Evolutionary conservation across 2,113 vertebrate species (phyloP), one percentile per base, ranked within the genome.

Genomic region (Phrynocephalus versicolor): DNA sequence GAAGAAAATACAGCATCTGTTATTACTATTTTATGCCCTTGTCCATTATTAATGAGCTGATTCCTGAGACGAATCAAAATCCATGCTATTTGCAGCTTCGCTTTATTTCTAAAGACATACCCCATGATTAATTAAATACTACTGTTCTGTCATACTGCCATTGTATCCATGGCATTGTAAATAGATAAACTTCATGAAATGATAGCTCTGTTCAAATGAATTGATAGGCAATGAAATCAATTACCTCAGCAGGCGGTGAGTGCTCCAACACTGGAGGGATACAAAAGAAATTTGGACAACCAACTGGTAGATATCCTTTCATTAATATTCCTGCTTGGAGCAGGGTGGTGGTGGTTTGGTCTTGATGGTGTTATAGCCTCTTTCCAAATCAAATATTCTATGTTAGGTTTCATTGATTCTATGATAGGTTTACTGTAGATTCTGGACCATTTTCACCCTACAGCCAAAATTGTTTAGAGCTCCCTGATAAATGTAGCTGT

Each of bases 51-150:
- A 91, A 95, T 92, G 87, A 92, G 72, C 81, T 79, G 78, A 80
- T 93, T 94, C 91, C 90, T 93, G 90, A 85, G 88, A 89, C 93
- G 55, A 89, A 85, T 87, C 90, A 90, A 92, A 89, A 93, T 91
- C 91, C 93, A 85, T 92, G 91, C 90, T 88, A 89, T 89, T 87
- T 93, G 80, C 89, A 77, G 81, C 83, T 81, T 90, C 87, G 88
- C 0, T 14, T 84, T 90, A 92, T 85, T 92, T 95, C 92, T 93
- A 92, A 95, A 84, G 80, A 91, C 85, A 12, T 86, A 35, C 75
- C 73, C 92, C 60, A 93, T 95, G 92, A 92, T 93, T 95, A 93
- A 93, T 95, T 93, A 93, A 94, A 93, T 88, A 90, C 93, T 93
- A 91, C 92, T 92, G 88, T 91, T 93, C 85, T 90, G 89, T 82